phyloP scores from a whole-genome alignment of 2,113 vertebrate species.

The Elephantulus edwardii region DNA sequence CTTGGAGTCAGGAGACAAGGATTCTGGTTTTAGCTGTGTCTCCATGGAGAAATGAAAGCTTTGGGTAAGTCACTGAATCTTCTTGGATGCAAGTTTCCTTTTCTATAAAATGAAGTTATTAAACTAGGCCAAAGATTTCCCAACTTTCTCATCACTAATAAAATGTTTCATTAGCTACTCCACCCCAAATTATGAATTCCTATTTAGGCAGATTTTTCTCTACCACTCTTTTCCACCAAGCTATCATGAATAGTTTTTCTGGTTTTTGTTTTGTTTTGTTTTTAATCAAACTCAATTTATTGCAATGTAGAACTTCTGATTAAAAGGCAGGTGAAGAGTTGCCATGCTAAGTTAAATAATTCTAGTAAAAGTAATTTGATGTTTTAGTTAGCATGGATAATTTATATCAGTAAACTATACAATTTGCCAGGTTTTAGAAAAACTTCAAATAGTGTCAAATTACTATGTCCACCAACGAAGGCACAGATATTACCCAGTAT shows the following conservation, averaged over 20 bases:
- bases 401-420: conserved; percentile 19
- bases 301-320: conserved; percentile 35
- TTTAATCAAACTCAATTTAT: not conserved
- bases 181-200: conserved; percentile 1
- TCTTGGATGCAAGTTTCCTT: not conserved
- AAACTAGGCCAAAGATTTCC: conserved; percentile 49
- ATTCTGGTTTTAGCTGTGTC: not conserved
- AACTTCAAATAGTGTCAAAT: conserved; percentile 9
- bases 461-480: conserved; percentile 34
- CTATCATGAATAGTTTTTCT: not conserved
- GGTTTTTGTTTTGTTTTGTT: not conserved
- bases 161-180: conserved; percentile 29
- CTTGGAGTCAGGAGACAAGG: not conserved
- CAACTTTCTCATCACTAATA: conserved; percentile 26
- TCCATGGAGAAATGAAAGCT: not conserved
- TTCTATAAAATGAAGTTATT: conserved; percentile 40
- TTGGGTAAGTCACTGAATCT: not conserved
- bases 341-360: conserved; percentile 22
- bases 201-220: conserved; percentile 45
- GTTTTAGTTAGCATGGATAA: not conserved
- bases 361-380: conserved; percentile 2
- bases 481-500: not conserved
- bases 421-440: conserved; percentile 26
- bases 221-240: not conserved
- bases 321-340: not conserved